phyloP scores from a whole-genome alignment of 2,888 invertebrate species.

The Andrena fulva region DNA sequence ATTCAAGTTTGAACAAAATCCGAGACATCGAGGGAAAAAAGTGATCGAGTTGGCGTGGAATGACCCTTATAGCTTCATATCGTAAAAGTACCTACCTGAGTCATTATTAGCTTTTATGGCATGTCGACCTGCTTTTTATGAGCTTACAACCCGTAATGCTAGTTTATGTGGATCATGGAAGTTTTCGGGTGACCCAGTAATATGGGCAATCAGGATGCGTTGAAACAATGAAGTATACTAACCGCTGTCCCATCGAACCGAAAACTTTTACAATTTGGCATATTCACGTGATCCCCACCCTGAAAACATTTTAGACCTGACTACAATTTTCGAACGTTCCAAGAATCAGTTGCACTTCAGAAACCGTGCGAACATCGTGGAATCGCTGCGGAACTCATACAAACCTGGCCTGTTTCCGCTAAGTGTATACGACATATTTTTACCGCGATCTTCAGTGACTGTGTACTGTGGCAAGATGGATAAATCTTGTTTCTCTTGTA shows the following conservation, averaged over 20 bases:
- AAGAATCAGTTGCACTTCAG: conserved; percentile 3
- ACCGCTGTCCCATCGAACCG: neutral
- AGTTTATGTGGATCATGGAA: neutral
- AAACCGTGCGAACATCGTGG: conserved; percentile 1
- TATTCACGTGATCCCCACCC: conserved; percentile 3
- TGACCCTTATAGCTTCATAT: neutral
- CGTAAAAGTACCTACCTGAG: neutral
- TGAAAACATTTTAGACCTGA: neutral
- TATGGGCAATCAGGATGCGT: neutral
- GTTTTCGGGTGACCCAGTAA: conserved; percentile 1
- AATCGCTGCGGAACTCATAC: neutral
- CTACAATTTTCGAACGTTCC: neutral
- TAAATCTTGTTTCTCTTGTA: too few relatives aligned
- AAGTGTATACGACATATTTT: neutral
- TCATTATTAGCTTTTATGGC: neutral
- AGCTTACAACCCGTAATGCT: neutral
- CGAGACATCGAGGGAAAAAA: too few relatives aligned
- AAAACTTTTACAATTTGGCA: conserved; percentile 8
- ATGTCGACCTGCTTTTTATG: neutral
- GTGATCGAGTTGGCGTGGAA: too few relatives aligned
- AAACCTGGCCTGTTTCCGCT: too few relatives aligned
- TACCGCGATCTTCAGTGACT: too few relatives aligned
- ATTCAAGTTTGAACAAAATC: too few relatives aligned
- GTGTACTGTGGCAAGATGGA: too few relatives aligned
- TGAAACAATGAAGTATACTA: neutral